These are phyloP conservation scores for Drosophila orena DNA, from an alignment of 1,140 invertebrate species.

Conservation along the genomic window DNA sequence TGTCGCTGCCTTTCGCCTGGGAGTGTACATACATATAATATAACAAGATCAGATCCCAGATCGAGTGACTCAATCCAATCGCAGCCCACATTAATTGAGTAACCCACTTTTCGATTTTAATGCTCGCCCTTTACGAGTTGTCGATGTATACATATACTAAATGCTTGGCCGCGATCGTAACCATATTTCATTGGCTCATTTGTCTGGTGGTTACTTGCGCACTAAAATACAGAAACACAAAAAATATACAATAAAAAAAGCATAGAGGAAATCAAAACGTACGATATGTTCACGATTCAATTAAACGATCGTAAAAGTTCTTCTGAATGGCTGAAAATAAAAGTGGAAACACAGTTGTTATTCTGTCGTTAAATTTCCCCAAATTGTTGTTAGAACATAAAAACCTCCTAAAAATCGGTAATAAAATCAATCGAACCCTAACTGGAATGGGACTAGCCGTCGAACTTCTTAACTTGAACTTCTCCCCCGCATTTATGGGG, in stretches of 20 bases:
- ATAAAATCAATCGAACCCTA: slow-evolving; percentile 71
- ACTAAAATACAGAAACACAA: slow-evolving; percentile 18
- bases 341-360: slow-evolving; percentile 43
- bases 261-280: slow-evolving; percentile 37
- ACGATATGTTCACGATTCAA: slow-evolving; percentile 77
- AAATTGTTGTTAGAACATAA: slow-evolving; percentile 83
- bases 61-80: slow-evolving; percentile 68
- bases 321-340: slow-evolving; percentile 41
- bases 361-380: slow-evolving; percentile 57
- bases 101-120: slow-evolving; percentile 20
- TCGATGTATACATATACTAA: slow-evolving; percentile 68
- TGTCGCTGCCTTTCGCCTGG: slow-evolving; percentile 32
- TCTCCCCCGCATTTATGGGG: slow-evolving; percentile 18
- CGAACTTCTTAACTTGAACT: background rate
- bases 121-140: slow-evolving; percentile 36
- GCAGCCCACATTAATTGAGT: slow-evolving; percentile 29
- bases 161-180: slow-evolving; percentile 41
- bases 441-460: slow-evolving; percentile 22
- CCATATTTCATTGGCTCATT: slow-evolving; percentile 70
- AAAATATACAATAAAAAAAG: slow-evolving; percentile 3
- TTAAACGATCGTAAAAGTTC: slow-evolving; percentile 74
- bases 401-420: slow-evolving; percentile 78
- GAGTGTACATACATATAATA: too few species aligned
- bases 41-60: slow-evolving; percentile 10
- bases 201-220: slow-evolving; percentile 49